Percentiles rank a stretch among this genome's conserved stretches.
These are phyloP conservation scores for Leptodactylus fallax DNA, from an alignment of 2,797 vertebrate species.

Conservation along the genomic window DNA sequence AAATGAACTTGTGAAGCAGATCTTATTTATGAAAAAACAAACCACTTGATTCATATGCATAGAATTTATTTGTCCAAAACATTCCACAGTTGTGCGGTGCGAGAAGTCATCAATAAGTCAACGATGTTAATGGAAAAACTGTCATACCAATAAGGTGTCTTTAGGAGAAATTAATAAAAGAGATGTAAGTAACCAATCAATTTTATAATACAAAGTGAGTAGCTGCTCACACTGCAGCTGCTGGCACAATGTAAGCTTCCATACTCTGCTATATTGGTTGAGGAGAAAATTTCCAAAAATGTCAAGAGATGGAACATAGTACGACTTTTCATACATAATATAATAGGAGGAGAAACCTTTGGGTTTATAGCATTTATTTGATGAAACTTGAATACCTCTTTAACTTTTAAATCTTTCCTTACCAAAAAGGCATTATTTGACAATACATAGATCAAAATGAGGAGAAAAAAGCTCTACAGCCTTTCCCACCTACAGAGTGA, in stretches of 20 bases:
- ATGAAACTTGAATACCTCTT: too few relatives aligned
- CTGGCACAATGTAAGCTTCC: not conserved
- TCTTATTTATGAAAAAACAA: constrained; percentile 8
- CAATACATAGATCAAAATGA: too few relatives aligned
- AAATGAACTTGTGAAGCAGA: constrained; percentile 7
- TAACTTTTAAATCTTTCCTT: too few relatives aligned
- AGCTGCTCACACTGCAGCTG: not conserved
- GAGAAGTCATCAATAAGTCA: constrained; percentile 9
- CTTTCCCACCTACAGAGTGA: too few relatives aligned
- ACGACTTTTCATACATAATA: too few relatives aligned
- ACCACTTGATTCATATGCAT: not conserved
- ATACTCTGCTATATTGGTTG: too few relatives aligned
- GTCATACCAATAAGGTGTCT: not conserved
- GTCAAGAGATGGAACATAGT: too few relatives aligned
- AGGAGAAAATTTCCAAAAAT: too few relatives aligned
- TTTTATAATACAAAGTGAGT: not conserved
- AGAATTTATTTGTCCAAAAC: not conserved
- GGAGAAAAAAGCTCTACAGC: too few relatives aligned
- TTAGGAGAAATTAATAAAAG: not conserved
- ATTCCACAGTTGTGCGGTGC: not conserved
- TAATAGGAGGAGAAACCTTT: too few relatives aligned
- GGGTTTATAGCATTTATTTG: too few relatives aligned
- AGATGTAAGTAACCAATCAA: not conserved
- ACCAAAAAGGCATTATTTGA: too few relatives aligned
- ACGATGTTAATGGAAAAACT: not conserved